Base-by-base conservation (phyloP, 2,888 invertebrate species). In the Andrena praecox region DNA sequence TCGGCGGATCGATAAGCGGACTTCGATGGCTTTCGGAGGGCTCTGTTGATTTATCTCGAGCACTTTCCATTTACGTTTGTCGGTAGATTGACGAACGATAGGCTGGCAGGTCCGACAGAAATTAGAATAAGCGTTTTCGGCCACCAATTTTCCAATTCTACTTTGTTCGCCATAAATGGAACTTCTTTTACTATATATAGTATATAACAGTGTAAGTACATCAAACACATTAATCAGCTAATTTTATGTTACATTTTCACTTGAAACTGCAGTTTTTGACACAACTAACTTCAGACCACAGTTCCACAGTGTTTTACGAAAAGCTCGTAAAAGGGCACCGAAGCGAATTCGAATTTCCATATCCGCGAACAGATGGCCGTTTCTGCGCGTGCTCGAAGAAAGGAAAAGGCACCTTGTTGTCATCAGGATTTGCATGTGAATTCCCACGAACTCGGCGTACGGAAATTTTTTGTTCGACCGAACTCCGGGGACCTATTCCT, bases 391-490 rank as follows among this genome's bases (percentile, higher is more conserved):
- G 76, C 71, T 69, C 54, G 59, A 68, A 33, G 73, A 67, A 68
- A 73, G 56, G 79, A 73, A 80, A 82, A 81, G 63, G 79, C 81
- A 82, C 75, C 84, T 84, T 77, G 79, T 77, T 80, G 79, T 76
- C 82, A 80, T 69, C 60, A 20, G 67, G 80, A 88, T 88, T 89
- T 89, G 85, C 89, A 89, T 88, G 82, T 86, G 88, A 87, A 88
- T 88, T 88, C 87, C 84, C 88, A 89, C 80, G 85, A 48, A 73
- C 83, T 72, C 60, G 20, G 16, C 27, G 68, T 62, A 74, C 66
- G 77, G 83, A 71, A 80, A 71, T 77, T 83, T 88, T 86, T 88
- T 87, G 81, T 73, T 59, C 74, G 20, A 24, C 6, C 70, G 56
- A 54, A 33, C 27, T 71, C 60, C 20, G 48, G 62, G 60, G 77